A percentile compares a stretch with the other conserved stretches of the same genome.
Conservation (phyloP, 2,797 vertebrate species). For the Eurystomus glaucurus region DNA sequence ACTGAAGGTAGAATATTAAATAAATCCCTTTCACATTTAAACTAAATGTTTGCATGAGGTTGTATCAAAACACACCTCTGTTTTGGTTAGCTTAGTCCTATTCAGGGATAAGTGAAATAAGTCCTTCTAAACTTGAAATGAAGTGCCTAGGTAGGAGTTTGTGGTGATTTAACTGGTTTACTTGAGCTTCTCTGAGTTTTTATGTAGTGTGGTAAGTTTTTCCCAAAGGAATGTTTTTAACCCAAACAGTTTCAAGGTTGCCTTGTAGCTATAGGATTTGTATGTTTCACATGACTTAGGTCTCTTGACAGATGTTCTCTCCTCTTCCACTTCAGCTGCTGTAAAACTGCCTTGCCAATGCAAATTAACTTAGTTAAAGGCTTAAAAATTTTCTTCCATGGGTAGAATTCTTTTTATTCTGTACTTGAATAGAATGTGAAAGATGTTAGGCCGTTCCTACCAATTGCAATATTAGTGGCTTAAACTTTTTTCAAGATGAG, state of each 20-base stretch:
- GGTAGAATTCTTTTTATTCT: background rate
- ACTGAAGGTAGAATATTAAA: background rate
- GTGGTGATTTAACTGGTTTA: background rate
- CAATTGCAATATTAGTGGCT: accelerated
- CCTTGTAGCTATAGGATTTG: background rate
- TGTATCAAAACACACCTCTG: background rate
- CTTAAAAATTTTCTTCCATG: accelerated
- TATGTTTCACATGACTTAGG: accelerated
- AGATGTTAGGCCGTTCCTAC: accelerated
- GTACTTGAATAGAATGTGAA: background rate
- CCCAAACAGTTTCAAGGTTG: background rate
- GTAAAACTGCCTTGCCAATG: background rate
- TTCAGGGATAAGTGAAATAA: background rate
- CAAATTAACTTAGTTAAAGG: background rate
- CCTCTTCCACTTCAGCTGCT: accelerated
- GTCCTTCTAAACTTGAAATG: accelerated
- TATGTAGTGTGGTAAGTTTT: background rate
- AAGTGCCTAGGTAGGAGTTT: too few relatives aligned
- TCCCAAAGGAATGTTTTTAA: background rate
- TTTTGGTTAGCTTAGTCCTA: background rate
- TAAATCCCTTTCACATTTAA: accelerated
- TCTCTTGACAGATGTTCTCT: accelerated
- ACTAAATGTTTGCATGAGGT: accelerated
- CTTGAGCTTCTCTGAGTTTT: background rate
- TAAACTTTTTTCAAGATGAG: background rate